phyloP scores from a whole-genome alignment of 2,797 vertebrate genomes.

The Morelia viridis region DNA sequence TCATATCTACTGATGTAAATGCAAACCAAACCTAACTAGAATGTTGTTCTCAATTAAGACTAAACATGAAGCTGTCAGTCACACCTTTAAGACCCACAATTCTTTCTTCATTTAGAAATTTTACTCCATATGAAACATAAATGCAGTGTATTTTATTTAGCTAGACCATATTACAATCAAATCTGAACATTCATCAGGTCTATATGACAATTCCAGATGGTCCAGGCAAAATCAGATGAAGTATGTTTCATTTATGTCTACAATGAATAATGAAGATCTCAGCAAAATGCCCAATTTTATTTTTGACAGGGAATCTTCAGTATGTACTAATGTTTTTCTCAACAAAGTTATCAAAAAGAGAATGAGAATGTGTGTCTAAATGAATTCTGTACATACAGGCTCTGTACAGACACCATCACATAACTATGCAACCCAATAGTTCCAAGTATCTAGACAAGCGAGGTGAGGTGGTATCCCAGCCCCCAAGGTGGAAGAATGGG shows the following conservation, averaged over 20 bases:
- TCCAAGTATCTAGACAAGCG: background rate
- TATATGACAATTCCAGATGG: background rate
- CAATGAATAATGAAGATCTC: background rate
- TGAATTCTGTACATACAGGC: background rate
- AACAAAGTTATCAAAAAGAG: background rate
- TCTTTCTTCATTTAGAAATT: background rate
- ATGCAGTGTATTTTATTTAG: background rate
- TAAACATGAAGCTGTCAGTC: background rate
- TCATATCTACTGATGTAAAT: background rate
- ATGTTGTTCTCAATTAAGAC: background rate
- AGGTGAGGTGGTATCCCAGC: background rate
- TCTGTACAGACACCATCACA: background rate
- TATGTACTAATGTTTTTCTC: background rate
- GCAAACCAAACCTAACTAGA: background rate
- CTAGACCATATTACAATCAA: background rate
- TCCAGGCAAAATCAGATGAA: background rate
- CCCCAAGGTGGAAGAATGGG: background rate
- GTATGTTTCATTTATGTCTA: background rate
- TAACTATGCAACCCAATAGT: background rate
- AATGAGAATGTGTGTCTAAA: background rate
- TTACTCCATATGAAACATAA: background rate
- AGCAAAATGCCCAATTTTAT: background rate
- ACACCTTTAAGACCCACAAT: background rate
- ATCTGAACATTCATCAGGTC: background rate
- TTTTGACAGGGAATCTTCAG: background rate